phyloP scores from a whole-genome alignment of 2,113 vertebrate genomes.

The Lamprotornis superbus region DNA sequence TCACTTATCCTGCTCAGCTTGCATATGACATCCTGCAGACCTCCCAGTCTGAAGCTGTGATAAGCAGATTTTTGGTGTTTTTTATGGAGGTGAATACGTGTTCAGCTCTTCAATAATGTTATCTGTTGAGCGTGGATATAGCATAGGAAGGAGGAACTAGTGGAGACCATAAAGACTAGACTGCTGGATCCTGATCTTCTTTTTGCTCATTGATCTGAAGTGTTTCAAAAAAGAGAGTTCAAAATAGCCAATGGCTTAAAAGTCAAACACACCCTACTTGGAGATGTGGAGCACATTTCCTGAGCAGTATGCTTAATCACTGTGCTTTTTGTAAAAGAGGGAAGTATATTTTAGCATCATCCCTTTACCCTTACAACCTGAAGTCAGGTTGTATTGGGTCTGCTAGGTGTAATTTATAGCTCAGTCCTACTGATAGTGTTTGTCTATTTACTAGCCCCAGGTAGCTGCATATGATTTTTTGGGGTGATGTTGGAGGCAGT shows the following conservation, averaged over 20 bases:
- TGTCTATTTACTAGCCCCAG: not conserved
- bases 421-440: not conserved
- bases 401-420: not conserved
- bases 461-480: not conserved
- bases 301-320: not conserved
- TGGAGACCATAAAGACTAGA: not conserved
- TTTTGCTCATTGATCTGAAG: not conserved
- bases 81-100: not conserved
- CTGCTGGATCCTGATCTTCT: not conserved
- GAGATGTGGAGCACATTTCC: not conserved
- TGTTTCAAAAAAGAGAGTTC: not conserved
- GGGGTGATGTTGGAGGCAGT: not conserved
- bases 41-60: not conserved
- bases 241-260: not conserved
- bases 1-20: not conserved
- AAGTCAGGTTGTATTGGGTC: not conserved
- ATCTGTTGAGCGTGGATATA: not conserved
- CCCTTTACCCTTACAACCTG: rapidly evolving
- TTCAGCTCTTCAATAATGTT: not conserved
- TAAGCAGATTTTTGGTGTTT: not conserved
- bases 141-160: not conserved
- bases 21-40: not conserved
- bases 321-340: not conserved
- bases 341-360: not conserved
- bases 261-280: not conserved